These are phyloP conservation scores for Phocides pigmalion DNA, from an alignment of 1,140 invertebrate species.

Conservation along the genomic window DNA sequence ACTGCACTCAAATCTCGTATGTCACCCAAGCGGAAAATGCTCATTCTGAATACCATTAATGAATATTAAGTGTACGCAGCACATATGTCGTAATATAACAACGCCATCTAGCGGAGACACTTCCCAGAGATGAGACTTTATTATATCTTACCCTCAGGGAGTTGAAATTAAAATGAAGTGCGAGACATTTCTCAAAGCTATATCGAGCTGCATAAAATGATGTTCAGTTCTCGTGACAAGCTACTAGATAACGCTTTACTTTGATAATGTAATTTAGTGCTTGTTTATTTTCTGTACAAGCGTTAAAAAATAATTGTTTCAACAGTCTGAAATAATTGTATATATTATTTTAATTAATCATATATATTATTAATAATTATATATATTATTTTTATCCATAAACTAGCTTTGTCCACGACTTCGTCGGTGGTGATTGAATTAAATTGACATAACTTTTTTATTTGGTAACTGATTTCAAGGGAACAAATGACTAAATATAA, in stretches of 20 bases:
- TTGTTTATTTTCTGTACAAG: no score
- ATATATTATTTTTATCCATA: no score
- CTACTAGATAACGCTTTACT: background rate
- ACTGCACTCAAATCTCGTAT: slow-evolving; percentile 50
- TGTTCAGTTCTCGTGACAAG: background rate
- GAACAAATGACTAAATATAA: no score
- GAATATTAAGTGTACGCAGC: slow-evolving; percentile 67
- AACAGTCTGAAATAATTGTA: no score
- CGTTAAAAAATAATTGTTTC: no score
- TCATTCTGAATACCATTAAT: slow-evolving; percentile 62
- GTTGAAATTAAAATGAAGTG: slow-evolving; percentile 26
- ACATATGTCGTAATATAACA: slow-evolving; percentile 42
- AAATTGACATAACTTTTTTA: no score
- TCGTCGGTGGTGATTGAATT: no score
- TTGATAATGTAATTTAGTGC: no score
- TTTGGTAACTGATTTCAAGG: no score
- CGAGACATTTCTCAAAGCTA: slow-evolving; percentile 4
- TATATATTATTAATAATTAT: no score
- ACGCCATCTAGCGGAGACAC: slow-evolving; percentile 53
- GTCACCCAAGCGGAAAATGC: slow-evolving; percentile 51
- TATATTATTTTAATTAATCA: no score
- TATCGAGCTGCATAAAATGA: background rate
- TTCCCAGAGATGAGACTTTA: slow-evolving; percentile 38
- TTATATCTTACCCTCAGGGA: slow-evolving; percentile 51
- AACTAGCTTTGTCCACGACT: no score